Evolutionary conservation across 2,113 vertebrate genomes (phyloP).

Genomic region (Chaetodon trifascialis): DNA sequence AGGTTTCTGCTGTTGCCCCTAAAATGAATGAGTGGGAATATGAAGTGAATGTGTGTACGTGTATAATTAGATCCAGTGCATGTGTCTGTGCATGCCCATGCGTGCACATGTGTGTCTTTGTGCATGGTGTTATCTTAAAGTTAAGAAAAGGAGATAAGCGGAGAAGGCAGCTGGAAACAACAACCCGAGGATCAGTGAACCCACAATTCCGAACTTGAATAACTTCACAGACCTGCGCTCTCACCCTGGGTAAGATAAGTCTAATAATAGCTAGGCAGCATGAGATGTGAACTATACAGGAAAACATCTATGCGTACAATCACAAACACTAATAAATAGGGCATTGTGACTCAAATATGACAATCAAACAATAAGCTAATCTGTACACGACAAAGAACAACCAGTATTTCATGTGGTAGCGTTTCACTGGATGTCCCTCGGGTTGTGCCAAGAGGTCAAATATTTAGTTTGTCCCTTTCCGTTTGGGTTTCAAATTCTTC

Average conservation of each 20-base stretch:
- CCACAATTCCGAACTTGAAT: constrained; percentile 69
- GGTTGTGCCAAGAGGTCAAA: too few species aligned
- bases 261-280: constrained; percentile 53
- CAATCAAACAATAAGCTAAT: too few species aligned
- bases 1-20: background rate
- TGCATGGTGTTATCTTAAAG: constrained; percentile 45
- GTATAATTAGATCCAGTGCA: background rate
- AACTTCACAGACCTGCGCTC: constrained; percentile 57
- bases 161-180: constrained; percentile 64
- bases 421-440: too few species aligned
- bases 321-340: too few species aligned
- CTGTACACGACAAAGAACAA: too few species aligned
- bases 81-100: background rate
- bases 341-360: too few species aligned
- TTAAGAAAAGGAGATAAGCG: constrained; percentile 48
- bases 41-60: background rate
- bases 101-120: background rate
- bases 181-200: constrained; percentile 58
- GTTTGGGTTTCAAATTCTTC: too few species aligned
- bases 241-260: constrained; percentile 37
- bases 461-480: too few species aligned
- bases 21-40: background rate
- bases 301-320: background rate
- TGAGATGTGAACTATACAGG: constrained; percentile 33
- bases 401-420: too few species aligned